Evolutionary conservation across 2,888 invertebrate genomes (phyloP), one percentile per base, ranked within the genome.

Genomic region (Syrista parreyssii): DNA sequence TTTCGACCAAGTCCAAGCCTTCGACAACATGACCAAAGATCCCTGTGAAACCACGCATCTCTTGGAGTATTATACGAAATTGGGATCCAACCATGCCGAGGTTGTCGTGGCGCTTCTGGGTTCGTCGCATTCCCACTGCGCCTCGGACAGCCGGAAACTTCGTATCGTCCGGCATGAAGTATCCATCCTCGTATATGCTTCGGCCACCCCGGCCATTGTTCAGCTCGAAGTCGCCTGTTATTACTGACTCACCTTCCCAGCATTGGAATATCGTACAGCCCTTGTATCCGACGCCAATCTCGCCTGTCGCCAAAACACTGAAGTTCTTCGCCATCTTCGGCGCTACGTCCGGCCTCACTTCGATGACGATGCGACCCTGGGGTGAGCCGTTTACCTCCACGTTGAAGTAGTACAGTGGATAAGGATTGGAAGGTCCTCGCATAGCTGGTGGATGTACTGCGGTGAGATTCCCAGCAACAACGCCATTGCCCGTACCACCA

Each of bases 291-390:
- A 95, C 94, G 35, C 96, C 96, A 55, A 94, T 93, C 87, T 96
- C 96, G 74, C 96, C 95, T 12, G 95, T 95, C 32, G 95, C 93
- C 73, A 96, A 92, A 33, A 95, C 93, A 76, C 94, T 94, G 89
- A 96, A 96, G 91, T 96, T 96, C 89, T 95, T 95, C 40, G 95
- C 94, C 96, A 96, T 96, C 89, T 95, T 95, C 31, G 96, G 96
- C 31, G 96, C 96, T 40, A 94, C 95, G 91, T 96, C 96, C 72
- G 95, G 95, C 78, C 95, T 93, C 40, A 96, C 96, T 90, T 96
- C 96, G 83, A 96, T 95, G 71, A 96, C 94, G 80, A 96, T 94
- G 40, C 96, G 93, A 0, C 96, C 96, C 84, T 94, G 93, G 1
- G 94, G 93, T 34, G 94, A 91, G 12, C 95, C 95, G 90, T 95